phyloP scores from a whole-genome alignment of 2,113 vertebrate genomes.

The Delphinapterus leucas region DNA sequence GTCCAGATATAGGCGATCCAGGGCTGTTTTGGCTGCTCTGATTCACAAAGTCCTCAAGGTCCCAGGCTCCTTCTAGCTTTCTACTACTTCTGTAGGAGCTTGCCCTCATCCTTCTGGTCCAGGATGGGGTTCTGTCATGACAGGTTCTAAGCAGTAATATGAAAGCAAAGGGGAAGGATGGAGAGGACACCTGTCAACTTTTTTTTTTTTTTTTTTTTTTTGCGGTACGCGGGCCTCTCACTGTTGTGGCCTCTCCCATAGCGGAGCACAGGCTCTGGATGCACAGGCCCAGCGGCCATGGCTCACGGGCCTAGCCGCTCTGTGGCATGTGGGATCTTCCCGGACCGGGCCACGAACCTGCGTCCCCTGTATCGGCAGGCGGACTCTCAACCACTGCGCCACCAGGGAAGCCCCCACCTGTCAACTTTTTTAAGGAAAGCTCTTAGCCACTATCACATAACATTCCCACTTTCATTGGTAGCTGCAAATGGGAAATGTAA shows the following conservation, averaged over 20 bases:
- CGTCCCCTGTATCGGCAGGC: no score
- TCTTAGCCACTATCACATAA: not conserved
- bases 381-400: no score
- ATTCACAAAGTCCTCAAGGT: not conserved
- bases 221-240: no score
- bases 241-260: no score
- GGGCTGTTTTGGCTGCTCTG: not conserved
- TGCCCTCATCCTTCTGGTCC: not conserved
- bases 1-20: not conserved
- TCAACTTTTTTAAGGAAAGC: not conserved
- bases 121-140: not conserved
- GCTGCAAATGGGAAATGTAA: not conserved
- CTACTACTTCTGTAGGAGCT: not conserved
- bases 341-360: no score
- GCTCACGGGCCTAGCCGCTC: no score
- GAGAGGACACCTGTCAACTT: not conserved
- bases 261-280: no score
- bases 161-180: not conserved
- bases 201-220: not conserved
- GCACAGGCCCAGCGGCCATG: no score
- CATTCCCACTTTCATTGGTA: not conserved
- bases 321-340: no score
- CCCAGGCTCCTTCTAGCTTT: not conserved
- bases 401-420: not conserved
- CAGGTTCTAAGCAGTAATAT: not conserved